phyloP scores from a whole-genome alignment of 2,113 vertebrate genomes.

The Chionomys nivalis region DNA sequence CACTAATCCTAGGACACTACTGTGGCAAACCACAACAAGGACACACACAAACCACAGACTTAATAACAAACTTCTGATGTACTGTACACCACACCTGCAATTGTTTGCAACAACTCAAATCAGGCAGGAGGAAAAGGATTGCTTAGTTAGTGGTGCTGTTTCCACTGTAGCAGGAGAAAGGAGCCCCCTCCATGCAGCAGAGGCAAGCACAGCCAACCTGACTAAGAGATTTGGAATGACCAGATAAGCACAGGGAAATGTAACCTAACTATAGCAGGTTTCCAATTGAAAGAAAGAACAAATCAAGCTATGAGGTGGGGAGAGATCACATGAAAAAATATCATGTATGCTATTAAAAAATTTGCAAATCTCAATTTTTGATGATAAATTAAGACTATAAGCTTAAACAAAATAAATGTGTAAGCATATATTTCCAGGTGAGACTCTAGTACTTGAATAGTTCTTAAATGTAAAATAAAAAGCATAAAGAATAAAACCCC shows the following conservation, averaged over 20 bases:
- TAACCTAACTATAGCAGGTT: not conserved
- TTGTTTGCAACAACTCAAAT: not conserved
- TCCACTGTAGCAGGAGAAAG: not conserved
- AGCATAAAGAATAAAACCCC: not conserved
- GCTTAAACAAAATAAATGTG: conserved; percentile 48
- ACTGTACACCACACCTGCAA: not conserved
- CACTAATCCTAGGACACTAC: too few species aligned
- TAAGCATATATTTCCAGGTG: not conserved
- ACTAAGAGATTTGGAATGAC: not conserved
- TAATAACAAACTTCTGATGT: not conserved
- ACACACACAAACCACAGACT: not conserved
- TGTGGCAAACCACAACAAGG: not conserved
- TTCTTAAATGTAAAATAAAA: conserved; percentile 4
- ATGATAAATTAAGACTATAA: not conserved
- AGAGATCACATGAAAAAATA: not conserved
- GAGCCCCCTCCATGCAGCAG: not conserved
- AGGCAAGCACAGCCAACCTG: not conserved
- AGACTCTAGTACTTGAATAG: not conserved
- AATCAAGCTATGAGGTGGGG: not conserved
- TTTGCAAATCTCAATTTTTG: not conserved
- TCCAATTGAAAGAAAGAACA: not conserved
- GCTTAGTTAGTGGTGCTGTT: not conserved
- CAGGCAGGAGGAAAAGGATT: not conserved
- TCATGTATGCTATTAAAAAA: not conserved
- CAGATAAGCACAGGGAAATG: not conserved